These are phyloP conservation scores for Semnopithecus entellus DNA, from an alignment of 2,113 vertebrate genomes.

Conservation along the genomic window DNA sequence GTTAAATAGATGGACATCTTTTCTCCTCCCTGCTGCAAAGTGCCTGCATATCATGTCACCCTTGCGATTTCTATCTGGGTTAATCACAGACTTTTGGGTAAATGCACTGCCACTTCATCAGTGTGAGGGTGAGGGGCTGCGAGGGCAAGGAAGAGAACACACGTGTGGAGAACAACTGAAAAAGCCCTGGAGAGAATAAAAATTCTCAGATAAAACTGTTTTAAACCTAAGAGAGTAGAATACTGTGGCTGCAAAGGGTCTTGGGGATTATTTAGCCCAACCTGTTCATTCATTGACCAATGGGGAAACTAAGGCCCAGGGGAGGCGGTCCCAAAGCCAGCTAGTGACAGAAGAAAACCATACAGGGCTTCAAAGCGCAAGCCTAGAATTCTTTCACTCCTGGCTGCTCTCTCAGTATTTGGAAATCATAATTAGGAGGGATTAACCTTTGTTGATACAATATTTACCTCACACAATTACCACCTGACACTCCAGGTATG, in stretches of 20 bases:
- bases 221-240: not conserved
- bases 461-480: not conserved
- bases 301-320: not conserved
- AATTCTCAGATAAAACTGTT: not conserved
- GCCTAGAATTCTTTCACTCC: not conserved
- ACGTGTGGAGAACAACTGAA: not conserved
- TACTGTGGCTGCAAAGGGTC: not conserved
- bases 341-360: not conserved
- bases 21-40: constrained; percentile 65
- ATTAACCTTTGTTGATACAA: not conserved
- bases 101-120: constrained; percentile 69
- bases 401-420: not conserved
- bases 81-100: constrained; percentile 80
- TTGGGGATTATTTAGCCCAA: not conserved
- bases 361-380: not conserved
- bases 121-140: rapidly evolving
- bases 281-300: not conserved
- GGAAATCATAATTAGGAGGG: not conserved
- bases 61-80: constrained; percentile 75
- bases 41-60: constrained; percentile 66
- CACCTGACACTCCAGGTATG: not conserved
- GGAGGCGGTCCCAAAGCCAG: not conserved
- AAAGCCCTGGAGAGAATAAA: not conserved
- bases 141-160: not conserved
- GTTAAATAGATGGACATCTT: constrained; percentile 78